These are phyloP conservation scores for Eupithecia dodoneata DNA, from an alignment of 2,888 invertebrate species.

Conservation along the genomic window DNA sequence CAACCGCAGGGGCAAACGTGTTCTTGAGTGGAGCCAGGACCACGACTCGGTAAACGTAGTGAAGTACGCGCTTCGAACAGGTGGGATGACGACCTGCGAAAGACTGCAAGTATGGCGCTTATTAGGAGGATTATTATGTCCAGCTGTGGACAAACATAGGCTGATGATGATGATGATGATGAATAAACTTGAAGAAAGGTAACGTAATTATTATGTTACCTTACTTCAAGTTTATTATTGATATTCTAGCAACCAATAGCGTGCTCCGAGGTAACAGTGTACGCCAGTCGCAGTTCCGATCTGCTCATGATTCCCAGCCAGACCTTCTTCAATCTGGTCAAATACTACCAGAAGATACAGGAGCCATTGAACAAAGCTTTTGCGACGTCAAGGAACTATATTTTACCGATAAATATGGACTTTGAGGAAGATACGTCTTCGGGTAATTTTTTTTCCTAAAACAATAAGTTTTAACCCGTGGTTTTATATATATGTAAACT, in stretches of 20 bases:
- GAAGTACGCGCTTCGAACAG: too few relatives aligned
- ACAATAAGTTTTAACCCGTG: not conserved
- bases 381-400: constrained; percentile 73
- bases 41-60: too few relatives aligned
- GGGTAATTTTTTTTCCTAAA: constrained; percentile 50
- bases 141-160: too few relatives aligned
- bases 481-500: too few relatives aligned
- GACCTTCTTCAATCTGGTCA: constrained; percentile 74
- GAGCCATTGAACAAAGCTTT: constrained; percentile 74
- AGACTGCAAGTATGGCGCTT: too few relatives aligned
- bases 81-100: too few relatives aligned
- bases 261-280: constrained; percentile 73
- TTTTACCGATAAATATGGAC: constrained; percentile 74
- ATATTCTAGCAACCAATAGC: constrained; percentile 70
- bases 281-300: constrained; percentile 75
- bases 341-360: constrained; percentile 76
- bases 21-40: too few relatives aligned
- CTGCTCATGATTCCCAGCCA: constrained; percentile 72
- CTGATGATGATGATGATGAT: too few relatives aligned
- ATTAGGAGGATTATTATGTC: too few relatives aligned
- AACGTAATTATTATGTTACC: too few relatives aligned
- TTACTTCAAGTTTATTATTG: not conserved
- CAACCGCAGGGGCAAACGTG: too few relatives aligned
- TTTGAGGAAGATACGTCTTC: constrained; percentile 59
- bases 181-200: too few relatives aligned